phyloP scores from a whole-genome alignment of 2,888 invertebrate genomes.

The Alloscopus bannaensis region DNA sequence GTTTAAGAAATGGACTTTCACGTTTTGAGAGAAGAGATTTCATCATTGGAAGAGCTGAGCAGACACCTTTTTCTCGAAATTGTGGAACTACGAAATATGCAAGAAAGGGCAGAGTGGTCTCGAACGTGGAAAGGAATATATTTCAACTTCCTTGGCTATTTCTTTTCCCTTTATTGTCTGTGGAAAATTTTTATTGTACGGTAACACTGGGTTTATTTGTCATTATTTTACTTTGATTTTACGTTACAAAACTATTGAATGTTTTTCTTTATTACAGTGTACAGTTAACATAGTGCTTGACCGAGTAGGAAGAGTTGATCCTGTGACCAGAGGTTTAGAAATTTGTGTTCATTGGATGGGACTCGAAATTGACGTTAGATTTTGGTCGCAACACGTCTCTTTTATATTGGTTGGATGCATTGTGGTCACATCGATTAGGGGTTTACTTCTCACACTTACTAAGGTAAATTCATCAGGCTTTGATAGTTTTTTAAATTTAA shows the following conservation, averaged over 20 bases:
- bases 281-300: constrained; percentile 99
- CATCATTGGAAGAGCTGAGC: constrained; percentile 92
- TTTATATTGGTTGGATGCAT: constrained; percentile 98
- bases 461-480: constrained; percentile 82
- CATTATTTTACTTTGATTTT: constrained; percentile 99
- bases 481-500: background rate
- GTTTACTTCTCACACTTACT: constrained; percentile 95
- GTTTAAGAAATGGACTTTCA: constrained; percentile 80
- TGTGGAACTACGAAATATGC: constrained; percentile 92
- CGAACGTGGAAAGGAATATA: constrained; percentile 98
- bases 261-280: constrained; percentile 80
- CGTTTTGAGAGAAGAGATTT: constrained; percentile 89
- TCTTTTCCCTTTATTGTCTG: constrained; percentile 97
- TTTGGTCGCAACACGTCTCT: constrained; percentile 99
- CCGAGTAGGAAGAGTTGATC: constrained; percentile 98
- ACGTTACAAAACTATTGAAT: constrained; percentile 75
- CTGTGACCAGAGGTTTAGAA: constrained; percentile 96
- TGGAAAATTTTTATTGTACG: constrained; percentile 99
- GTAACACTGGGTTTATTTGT: too few relatives aligned
- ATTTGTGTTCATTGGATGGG: constrained; percentile 98
- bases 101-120: constrained; percentile 95
- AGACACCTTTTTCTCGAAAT: constrained; percentile 97
- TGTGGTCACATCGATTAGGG: constrained; percentile 97
- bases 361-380: constrained; percentile 95
- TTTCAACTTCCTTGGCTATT: constrained; percentile 98